These are phyloP conservation scores for Amblyopsis rosae DNA, from an alignment of 2,113 vertebrate species.

Conservation along the genomic window DNA sequence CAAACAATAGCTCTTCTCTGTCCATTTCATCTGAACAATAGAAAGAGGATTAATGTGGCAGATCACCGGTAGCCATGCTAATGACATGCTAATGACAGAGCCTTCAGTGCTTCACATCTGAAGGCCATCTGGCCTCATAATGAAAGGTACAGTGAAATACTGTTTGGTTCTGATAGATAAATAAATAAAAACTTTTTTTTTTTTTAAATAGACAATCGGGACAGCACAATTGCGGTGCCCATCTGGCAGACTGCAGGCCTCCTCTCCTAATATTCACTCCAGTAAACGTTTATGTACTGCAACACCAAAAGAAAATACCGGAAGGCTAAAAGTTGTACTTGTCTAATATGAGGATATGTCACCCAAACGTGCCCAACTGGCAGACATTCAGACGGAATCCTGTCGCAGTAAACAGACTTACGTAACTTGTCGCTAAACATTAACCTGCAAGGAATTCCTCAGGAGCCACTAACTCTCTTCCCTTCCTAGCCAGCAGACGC, in stretches of 20 bases:
- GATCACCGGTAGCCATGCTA: slow-evolving; percentile 44
- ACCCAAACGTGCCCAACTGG: background rate
- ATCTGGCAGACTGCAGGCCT: slow-evolving; percentile 19
- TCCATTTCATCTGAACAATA: slow-evolving; percentile 23
- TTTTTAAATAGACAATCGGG: background rate
- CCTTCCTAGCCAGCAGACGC: background rate
- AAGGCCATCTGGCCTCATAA: slow-evolving; percentile 49
- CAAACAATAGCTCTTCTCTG: slow-evolving; percentile 5
- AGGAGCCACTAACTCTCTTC: background rate
- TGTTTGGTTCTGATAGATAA: slow-evolving; percentile 16
- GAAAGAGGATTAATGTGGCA: slow-evolving; percentile 45
- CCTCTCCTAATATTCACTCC: background rate
- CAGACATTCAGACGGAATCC: background rate
- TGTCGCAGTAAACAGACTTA: background rate
- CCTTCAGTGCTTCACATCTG: slow-evolving; percentile 40
- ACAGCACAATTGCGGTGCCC: slow-evolving; percentile 6
- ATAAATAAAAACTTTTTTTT: slow-evolving; percentile 8
- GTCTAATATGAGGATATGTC: background rate
- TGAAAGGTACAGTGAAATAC: slow-evolving; percentile 32
- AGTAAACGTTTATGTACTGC: no score
- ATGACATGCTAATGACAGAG: slow-evolving; percentile 7
- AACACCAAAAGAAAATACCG: no score
- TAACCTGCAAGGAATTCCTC: background rate
- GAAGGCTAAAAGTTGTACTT: no score
- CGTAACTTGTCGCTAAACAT: slow-evolving; percentile 10